A percentile compares a stretch with the other conserved stretches of the same genome.
These are phyloP conservation scores for Aleiodes leptofemur DNA, from an alignment of 2,888 invertebrate genomes.

Conservation along the genomic window DNA sequence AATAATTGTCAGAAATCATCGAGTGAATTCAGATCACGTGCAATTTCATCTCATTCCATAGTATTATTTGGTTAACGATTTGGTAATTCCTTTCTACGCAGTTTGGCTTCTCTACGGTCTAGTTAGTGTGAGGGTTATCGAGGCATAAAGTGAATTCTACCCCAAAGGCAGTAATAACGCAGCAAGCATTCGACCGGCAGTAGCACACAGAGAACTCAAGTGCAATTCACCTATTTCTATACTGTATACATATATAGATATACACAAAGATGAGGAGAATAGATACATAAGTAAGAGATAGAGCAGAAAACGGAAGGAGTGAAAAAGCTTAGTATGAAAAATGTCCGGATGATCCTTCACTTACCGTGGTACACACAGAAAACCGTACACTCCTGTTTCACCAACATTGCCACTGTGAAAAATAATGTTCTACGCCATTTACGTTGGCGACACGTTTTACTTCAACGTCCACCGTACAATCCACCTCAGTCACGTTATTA, in stretches of 20 bases:
- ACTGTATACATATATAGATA: background rate
- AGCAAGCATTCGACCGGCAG: constrained; percentile 45
- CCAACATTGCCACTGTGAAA: constrained; percentile 56
- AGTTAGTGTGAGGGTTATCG: constrained; percentile 48
- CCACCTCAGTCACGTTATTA: background rate
- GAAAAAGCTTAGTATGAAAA: constrained; percentile 68
- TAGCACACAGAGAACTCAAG: constrained; percentile 54
- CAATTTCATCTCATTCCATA: no score
- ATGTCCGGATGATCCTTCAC: constrained; percentile 66
- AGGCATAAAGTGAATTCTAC: constrained; percentile 52
- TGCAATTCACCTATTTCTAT: constrained; percentile 26
- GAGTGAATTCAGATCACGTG: no score
- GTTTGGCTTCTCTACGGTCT: constrained; percentile 52
- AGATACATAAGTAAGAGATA: constrained; percentile 48
- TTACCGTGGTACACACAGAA: constrained; percentile 52
- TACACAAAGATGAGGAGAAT: constrained; percentile 38
- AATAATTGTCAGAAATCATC: no score
- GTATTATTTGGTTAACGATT: constrained; percentile 51
- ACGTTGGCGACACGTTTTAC: constrained; percentile 33
- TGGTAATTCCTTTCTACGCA: constrained; percentile 66
- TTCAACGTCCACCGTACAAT: constrained; percentile 16
- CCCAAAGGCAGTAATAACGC: constrained; percentile 54
- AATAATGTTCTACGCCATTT: constrained; percentile 63
- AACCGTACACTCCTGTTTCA: constrained; percentile 43
- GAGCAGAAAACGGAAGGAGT: constrained; percentile 52